Percentiles rank a stretch among this genome's conserved stretches.
phyloP scores from a whole-genome alignment of 2,888 invertebrate species.

The Steromphala cineraria region DNA sequence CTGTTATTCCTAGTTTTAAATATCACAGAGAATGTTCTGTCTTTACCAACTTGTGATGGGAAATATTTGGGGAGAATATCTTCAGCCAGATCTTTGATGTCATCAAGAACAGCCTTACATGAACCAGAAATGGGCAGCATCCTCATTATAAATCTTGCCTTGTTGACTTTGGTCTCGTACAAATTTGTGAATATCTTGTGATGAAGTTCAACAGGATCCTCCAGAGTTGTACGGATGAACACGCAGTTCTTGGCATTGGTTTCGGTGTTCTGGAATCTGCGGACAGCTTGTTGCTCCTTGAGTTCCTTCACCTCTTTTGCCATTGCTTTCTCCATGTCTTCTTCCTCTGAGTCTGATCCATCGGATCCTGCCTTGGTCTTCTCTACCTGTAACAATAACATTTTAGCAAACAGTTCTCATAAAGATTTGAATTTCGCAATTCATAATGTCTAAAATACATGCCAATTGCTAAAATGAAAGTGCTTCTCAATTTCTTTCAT shows the following conservation, averaged over 20 bases:
- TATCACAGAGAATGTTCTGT: conserved; percentile 56
- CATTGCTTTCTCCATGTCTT: conserved; percentile 73
- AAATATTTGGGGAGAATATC: conserved; percentile 84
- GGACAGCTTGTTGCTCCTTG: conserved; percentile 43
- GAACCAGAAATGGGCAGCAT: conserved; percentile 88
- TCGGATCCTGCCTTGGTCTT: conserved; percentile 75
- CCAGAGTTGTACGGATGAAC: conserved; percentile 87
- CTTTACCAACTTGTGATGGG: conserved; percentile 68
- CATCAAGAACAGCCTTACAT: conserved; percentile 85
- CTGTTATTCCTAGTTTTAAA: conserved; percentile 70
- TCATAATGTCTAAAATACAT: no score
- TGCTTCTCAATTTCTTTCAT: no score
- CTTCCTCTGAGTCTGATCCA: conserved; percentile 78
- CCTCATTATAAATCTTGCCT: conserved; percentile 86
- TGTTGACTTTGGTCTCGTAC: conserved; percentile 81
- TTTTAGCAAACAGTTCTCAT: background rate
- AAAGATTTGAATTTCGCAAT: no score
- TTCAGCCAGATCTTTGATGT: conserved; percentile 83
- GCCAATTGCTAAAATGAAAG: no score
- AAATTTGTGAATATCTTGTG: conserved; percentile 85
- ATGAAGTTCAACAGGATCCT: conserved; percentile 85
- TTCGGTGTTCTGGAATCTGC: conserved; percentile 80
- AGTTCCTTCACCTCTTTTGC: conserved; percentile 66
- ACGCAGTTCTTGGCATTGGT: conserved; percentile 89
- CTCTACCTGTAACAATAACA: conserved; percentile 16